These are phyloP conservation scores for Euleptes europaea DNA, from an alignment of 2,113 vertebrate species.

Conservation along the genomic window DNA sequence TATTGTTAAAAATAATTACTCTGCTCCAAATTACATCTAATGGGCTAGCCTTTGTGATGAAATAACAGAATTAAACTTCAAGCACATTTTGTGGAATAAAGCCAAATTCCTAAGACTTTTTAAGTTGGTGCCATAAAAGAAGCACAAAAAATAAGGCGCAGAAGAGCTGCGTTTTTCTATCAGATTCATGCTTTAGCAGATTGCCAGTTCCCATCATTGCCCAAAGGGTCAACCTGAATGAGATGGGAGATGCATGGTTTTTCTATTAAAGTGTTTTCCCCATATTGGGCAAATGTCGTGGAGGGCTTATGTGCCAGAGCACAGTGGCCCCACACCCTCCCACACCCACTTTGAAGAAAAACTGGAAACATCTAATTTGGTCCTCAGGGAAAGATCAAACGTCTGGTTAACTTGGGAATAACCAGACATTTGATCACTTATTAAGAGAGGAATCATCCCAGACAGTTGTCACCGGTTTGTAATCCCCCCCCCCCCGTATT, in stretches of 20 bases:
- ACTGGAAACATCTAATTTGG: background rate
- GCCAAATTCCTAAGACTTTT: background rate
- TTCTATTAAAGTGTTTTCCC: no score
- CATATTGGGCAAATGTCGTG: no score
- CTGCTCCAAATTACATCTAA: background rate
- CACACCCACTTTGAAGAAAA: no score
- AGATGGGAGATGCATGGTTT: no score
- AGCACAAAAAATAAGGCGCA: background rate
- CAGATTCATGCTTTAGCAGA: background rate
- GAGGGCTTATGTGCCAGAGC: no score
- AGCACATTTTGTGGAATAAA: background rate
- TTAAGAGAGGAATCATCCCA: background rate
- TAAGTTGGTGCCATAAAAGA: background rate
- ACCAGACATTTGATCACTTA: background rate
- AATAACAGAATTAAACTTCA: background rate
- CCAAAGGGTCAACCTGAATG: no score
- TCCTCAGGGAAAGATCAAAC: background rate
- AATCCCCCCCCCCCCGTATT: background rate
- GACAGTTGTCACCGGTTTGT: background rate
- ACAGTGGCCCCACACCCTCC: no score
- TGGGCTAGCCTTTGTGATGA: background rate
- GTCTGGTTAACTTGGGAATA: no score
- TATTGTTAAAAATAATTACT: background rate
- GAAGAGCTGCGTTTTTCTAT: background rate
- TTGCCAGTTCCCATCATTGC: background rate